Evolutionary conservation across 1,140 invertebrate genomes (phyloP).

Genomic region (Drosophila kikkawai): DNA sequence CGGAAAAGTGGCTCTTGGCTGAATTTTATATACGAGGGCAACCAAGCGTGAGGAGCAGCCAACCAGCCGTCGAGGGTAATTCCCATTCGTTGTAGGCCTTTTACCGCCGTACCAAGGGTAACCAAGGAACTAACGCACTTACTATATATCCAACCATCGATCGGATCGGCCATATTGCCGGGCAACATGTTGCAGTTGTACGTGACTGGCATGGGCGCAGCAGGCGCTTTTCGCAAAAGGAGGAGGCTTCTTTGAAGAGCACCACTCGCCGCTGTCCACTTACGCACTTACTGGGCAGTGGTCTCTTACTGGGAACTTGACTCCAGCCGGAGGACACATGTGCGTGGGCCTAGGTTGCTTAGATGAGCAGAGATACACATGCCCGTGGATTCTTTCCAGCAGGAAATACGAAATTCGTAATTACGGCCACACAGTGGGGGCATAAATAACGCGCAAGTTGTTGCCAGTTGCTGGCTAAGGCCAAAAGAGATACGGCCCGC

Average conservation of each 20-base stretch:
- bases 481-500: slow-evolving; percentile 77
- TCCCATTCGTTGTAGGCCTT: slow-evolving; percentile 41
- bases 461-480: slow-evolving; percentile 30
- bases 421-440: slow-evolving; percentile 77
- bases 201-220: slow-evolving; percentile 68
- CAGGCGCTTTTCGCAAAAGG: slow-evolving; percentile 31
- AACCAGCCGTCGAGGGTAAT: slow-evolving; percentile 34
- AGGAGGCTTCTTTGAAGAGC: slow-evolving; percentile 34
- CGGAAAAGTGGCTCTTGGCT: slow-evolving; percentile 14
- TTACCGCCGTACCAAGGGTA: slow-evolving; percentile 33
- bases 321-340: slow-evolving; percentile 44
- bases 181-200: slow-evolving; percentile 61
- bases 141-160: slow-evolving; percentile 40
- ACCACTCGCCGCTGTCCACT: slow-evolving; percentile 42
- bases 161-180: slow-evolving; percentile 73
- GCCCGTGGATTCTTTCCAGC: slow-evolving; percentile 26
- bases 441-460: slow-evolving; percentile 72
- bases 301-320: slow-evolving; percentile 52
- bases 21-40: slow-evolving; percentile 40
- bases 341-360: slow-evolving; percentile 39
- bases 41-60: slow-evolving; percentile 61
- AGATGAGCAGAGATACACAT: slow-evolving; percentile 4
- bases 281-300: slow-evolving; percentile 53
- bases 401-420: slow-evolving; percentile 62
- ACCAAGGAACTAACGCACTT: slow-evolving; percentile 19